A percentile compares a stretch with the other conserved stretches of the same genome.
These are phyloP conservation scores for Ivindomyrus marchei DNA, from an alignment of 2,113 vertebrate species.

Conservation along the genomic window DNA sequence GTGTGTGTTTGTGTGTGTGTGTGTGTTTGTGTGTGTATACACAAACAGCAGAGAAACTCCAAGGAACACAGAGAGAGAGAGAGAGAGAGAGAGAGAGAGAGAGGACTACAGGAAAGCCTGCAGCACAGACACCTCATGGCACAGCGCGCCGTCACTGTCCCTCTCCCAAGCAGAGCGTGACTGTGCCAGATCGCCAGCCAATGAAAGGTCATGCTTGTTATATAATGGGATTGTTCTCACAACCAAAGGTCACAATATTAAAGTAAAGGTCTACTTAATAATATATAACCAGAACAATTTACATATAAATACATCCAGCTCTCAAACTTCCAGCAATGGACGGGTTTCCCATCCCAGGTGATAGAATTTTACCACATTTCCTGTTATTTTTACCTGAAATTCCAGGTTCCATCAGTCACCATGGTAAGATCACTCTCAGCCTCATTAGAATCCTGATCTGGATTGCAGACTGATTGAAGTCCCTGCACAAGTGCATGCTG, in stretches of 20 bases:
- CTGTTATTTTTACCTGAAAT: background rate
- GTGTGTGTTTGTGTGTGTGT: too few relatives aligned
- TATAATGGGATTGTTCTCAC: conserved; percentile 40
- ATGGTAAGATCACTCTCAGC: background rate
- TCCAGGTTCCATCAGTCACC: background rate
- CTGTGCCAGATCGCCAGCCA: background rate
- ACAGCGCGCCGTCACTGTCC: background rate
- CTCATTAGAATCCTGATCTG: background rate
- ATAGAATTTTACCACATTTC: background rate
- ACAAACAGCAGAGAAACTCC: background rate
- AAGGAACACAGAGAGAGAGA: background rate
- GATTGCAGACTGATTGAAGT: background rate
- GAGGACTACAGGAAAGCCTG: background rate
- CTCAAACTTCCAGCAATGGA: background rate
- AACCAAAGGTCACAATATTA: conserved; percentile 43
- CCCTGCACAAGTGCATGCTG: background rate
- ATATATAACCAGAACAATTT: background rate
- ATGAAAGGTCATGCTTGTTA: conserved; percentile 50
- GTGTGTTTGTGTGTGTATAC: too few relatives aligned
- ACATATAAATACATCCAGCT: background rate
- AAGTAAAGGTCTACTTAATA: conserved; percentile 28
- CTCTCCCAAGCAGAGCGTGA: too few relatives aligned
- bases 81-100: background rate
- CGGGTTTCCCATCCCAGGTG: background rate
- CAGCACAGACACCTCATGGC: background rate